A percentile compares a stretch with the other conserved stretches of the same genome.
These are phyloP conservation scores for Melinaea menophilus DNA, from an alignment of 2,888 invertebrate genomes.

Conservation along the genomic window DNA sequence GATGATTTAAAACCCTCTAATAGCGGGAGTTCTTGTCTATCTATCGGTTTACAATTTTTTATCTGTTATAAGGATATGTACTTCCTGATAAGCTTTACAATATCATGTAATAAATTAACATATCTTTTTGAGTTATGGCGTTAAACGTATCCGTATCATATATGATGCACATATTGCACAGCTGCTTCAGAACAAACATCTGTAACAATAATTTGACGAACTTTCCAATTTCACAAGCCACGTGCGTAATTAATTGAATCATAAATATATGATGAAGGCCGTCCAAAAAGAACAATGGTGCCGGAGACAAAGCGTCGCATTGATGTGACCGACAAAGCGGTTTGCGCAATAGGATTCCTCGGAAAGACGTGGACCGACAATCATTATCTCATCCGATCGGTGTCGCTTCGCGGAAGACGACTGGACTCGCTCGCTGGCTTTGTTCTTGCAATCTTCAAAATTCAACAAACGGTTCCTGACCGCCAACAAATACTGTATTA, in stretches of 20 bases:
- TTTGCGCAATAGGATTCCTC: conserved; percentile 76
- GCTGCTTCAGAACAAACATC: too few relatives aligned
- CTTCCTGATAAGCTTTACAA: too few relatives aligned
- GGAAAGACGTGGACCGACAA: conserved; percentile 74
- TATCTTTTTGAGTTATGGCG: too few relatives aligned
- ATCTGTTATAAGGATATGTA: too few relatives aligned
- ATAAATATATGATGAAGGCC: conserved; percentile 66
- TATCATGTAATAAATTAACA: too few relatives aligned
- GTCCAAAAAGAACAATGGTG: conserved; percentile 71
- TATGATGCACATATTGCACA: too few relatives aligned
- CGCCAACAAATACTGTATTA: not conserved
- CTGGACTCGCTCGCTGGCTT: conserved; percentile 41
- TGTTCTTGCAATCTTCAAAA: conserved; percentile 37
- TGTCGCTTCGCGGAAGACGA: conserved; percentile 64
- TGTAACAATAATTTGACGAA: too few relatives aligned
- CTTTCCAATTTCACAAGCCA: conserved; percentile 18
- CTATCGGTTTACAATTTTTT: too few relatives aligned
- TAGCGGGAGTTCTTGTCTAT: too few relatives aligned
- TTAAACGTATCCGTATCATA: too few relatives aligned
- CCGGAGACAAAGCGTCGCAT: conserved; percentile 71
- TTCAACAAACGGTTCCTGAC: conserved; percentile 17
- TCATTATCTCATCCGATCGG: conserved; percentile 73
- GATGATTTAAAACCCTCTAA: too few relatives aligned
- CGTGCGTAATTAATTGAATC: conserved; percentile 57
- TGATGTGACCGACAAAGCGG: conserved; percentile 73